Conservation (phyloP, 2,888 invertebrate genomes). For the Drosophila affinis region DNA sequence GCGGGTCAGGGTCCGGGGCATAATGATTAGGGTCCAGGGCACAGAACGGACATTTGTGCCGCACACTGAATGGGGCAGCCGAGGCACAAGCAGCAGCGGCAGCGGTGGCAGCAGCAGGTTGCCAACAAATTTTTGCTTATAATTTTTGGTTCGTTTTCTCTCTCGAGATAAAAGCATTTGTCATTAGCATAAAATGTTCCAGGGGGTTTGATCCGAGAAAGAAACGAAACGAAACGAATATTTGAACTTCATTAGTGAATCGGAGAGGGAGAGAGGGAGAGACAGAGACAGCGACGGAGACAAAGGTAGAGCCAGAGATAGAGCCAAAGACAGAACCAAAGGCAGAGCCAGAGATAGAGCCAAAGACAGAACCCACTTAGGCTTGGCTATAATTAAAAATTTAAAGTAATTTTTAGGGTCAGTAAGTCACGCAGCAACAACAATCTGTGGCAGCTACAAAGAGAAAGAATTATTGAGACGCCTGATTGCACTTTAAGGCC, state of each 20-base stretch:
- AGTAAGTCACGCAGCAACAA: conserved; percentile 26
- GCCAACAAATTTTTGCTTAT: conserved; percentile 61
- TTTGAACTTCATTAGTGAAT: conserved; percentile 73
- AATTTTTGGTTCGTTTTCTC: conserved; percentile 46
- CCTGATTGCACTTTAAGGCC: conserved; percentile 47
- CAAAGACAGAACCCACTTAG: conserved; percentile 33
- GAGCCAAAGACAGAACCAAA: neutral
- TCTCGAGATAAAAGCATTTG: conserved; percentile 74
- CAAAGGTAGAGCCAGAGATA: neutral
- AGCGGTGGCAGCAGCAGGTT: conserved; percentile 57
- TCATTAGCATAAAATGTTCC: conserved; percentile 74
- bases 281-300: neutral
- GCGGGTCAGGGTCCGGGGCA: conserved; percentile 55
- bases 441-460: conserved; percentile 32
- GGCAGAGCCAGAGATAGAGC: neutral
- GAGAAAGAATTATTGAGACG: conserved; percentile 27
- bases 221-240: conserved; percentile 51
- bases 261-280: conserved; percentile 4
- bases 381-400: conserved; percentile 67
- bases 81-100: conserved; percentile 3
- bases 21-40: conserved; percentile 72
- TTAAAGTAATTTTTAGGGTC: conserved; percentile 57
- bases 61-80: conserved; percentile 2
- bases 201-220: conserved; percentile 54
- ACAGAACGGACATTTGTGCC: conserved; percentile 46